Base-by-base conservation (phyloP, 1,140 invertebrate species). In the Pseudobourletiella spinata region DNA sequence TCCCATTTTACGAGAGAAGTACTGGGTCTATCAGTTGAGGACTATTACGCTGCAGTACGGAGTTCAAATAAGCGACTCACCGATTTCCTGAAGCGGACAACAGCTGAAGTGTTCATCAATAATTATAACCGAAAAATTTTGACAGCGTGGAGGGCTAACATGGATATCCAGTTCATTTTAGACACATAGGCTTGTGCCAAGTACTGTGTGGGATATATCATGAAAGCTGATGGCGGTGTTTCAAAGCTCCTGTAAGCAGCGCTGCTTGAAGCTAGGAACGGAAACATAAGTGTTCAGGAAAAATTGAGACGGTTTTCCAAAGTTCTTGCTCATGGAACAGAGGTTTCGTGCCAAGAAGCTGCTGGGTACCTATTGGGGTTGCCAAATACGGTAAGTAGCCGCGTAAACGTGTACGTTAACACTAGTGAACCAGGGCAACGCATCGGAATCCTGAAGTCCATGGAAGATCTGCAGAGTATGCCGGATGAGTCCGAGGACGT, bases 151-250 rank as follows among this genome's bases (percentile, higher is more conserved):
- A 28, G 50, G 42, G 72, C 65, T 16, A 73, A 74, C 50, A 71
- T 73, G 64, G 73, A 73, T 46, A 71, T 73, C 30, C 74, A 73
- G 51, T 71, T 64, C 56, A 59, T 73, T n/a, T 54, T 71, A 22
- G 72, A 73, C 51, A 42, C 67, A 26, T 72, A 71, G 56, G 65
- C 69, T n/a, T 71, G 71, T 55, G 64, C 57, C 8, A 61, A 51
- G 14, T 72, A 72, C 39, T 67, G 68, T 42, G 65, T 69, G 0
- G 59, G 65, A 2, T 71, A 71, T 48, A 71, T 70, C 60, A 18
- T 26, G 4, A 61, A 62, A 63, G 15, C 44, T 32, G 39, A 62
- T 54, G 26, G 59, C 20, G 60, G 65, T 35, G 51, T 66, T 20
- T 67, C 67, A 52, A 63, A 65, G 39, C 24, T 61, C 0, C 15